Conservation (phyloP, 2,113 vertebrate genomes). For the Heliornis fulica region DNA sequence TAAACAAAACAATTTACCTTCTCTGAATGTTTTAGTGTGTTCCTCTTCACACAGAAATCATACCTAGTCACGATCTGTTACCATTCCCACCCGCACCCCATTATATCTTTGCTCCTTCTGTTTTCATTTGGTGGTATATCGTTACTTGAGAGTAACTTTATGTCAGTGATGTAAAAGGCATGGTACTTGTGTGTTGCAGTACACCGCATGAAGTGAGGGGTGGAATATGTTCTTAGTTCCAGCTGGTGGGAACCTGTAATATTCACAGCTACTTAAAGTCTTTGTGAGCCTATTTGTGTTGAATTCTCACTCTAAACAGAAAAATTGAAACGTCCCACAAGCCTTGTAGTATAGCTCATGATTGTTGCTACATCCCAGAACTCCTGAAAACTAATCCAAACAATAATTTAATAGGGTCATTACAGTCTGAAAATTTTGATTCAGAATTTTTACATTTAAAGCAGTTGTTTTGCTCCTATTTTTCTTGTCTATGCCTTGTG, state of each 20-base stretch:
- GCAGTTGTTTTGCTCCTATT: slow-evolving; percentile 22
- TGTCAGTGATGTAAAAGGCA: neutral
- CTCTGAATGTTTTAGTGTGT: neutral
- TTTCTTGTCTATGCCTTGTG: slow-evolving; percentile 41
- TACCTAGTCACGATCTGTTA: neutral
- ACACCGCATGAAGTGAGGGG: neutral
- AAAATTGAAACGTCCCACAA: neutral
- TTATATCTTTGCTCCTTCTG: neutral
- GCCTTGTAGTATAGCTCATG: neutral
- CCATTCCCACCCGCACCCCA: neutral
- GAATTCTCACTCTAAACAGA: neutral
- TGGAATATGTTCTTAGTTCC: neutral
- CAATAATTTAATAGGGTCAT: neutral
- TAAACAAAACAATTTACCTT: neutral
- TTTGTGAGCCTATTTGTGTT: neutral
- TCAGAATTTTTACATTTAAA: slow-evolving; percentile 30
- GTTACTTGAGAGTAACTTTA: neutral
- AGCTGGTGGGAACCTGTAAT: neutral
- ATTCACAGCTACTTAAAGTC: neutral
- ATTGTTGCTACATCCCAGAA: neutral
- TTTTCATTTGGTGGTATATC: neutral
- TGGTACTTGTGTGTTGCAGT: neutral
- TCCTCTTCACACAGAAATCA: neutral
- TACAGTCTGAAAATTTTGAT: slow-evolving; percentile 38
- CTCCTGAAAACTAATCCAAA: slow-evolving; percentile 50